Conservation (phyloP, 2,113 vertebrate species). For the Phoenicopterus ruber region DNA sequence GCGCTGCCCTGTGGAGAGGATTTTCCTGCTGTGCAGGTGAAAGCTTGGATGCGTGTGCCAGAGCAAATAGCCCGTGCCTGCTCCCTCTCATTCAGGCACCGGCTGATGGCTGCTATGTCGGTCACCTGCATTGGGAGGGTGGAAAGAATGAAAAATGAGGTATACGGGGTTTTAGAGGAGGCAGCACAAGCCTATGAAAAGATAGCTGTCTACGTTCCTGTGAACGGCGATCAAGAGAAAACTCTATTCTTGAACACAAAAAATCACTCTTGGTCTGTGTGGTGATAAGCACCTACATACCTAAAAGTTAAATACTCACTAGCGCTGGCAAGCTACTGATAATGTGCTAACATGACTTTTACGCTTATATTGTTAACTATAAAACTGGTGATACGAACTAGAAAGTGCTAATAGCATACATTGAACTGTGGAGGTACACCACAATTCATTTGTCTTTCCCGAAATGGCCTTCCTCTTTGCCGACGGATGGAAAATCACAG, state of each 20-base stretch:
- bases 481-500: not conserved
- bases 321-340: not conserved
- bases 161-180: not conserved
- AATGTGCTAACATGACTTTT: slow-evolving; percentile 15
- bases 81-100: not conserved
- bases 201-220: not conserved
- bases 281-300: not conserved
- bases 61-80: not conserved
- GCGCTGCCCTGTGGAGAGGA: not conserved
- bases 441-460: slow-evolving; percentile 13
- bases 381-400: slow-evolving; percentile 4
- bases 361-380: not conserved
- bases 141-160: not conserved
- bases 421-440: not conserved
- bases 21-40: not conserved
- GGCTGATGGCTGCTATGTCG: not conserved
- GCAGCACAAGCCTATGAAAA: not conserved
- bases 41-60: not conserved
- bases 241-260: not conserved
- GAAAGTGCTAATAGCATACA: slow-evolving; percentile 16
- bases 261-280: not conserved
- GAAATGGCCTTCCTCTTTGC: slow-evolving; percentile 35
- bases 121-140: not conserved
- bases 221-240: not conserved
- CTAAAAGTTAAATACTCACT: slow-evolving; percentile 18